Conservation (phyloP, 2,797 vertebrate species). For the Allobates femoralis region DNA sequence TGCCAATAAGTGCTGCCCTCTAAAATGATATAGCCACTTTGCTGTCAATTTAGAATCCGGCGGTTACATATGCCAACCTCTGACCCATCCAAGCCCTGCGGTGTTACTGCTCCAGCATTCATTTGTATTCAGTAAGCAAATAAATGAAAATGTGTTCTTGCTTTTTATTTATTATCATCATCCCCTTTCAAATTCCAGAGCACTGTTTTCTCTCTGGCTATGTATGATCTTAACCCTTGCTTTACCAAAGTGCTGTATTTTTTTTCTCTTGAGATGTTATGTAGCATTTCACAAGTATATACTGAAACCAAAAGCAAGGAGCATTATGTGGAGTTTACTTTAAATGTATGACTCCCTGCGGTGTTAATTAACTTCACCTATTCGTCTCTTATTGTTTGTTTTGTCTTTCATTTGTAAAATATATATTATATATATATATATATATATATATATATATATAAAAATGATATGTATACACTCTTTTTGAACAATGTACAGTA, state of each 20-base stretch:
- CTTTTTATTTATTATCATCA: slow-evolving; percentile 20
- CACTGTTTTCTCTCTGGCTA: slow-evolving; percentile 27
- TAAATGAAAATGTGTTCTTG: slow-evolving; percentile 42
- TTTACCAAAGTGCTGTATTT: not conserved
- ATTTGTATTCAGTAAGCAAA: slow-evolving; percentile 49
- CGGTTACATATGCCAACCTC: slow-evolving; percentile 56
- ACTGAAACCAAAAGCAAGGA: not conserved
- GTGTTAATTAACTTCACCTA: not conserved
- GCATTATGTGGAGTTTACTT: not conserved
- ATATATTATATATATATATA: too few species aligned
- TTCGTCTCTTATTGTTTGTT: not conserved
- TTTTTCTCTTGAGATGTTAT: not conserved
- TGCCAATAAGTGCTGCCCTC: slow-evolving; percentile 62
- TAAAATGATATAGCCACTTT: slow-evolving; percentile 59
- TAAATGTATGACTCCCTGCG: not conserved
- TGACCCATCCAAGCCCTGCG: slow-evolving; percentile 48
- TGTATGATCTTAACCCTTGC: not conserved
- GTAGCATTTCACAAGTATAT: not conserved
- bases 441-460: too few species aligned
- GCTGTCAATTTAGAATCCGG: slow-evolving; percentile 55
- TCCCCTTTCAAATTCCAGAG: slow-evolving; percentile 22
- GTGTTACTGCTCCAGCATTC: slow-evolving; percentile 41
- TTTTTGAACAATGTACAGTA: too few species aligned
- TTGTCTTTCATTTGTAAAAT: too few species aligned
- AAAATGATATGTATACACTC: too few species aligned